A percentile compares a stretch with the other conserved stretches of the same genome.
phyloP scores from a whole-genome alignment of 1,140 invertebrate species.

The Drosophila arawakana region DNA sequence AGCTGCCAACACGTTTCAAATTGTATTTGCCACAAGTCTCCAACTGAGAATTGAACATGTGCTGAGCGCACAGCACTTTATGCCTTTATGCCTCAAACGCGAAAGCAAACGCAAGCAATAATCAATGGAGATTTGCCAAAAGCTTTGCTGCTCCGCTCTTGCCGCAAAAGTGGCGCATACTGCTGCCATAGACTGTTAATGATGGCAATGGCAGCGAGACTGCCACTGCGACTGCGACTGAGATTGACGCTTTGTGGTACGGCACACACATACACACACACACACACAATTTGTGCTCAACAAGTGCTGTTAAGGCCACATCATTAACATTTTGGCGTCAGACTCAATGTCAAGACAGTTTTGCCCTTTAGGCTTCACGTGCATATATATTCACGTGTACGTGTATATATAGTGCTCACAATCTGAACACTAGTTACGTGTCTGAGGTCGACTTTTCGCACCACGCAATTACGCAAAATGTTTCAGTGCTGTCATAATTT shows the following conservation, averaged over 20 bases:
- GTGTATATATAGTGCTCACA: background rate
- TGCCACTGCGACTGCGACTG: slow-evolving; percentile 7
- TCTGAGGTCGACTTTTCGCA: background rate
- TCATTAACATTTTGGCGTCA: slow-evolving; percentile 68
- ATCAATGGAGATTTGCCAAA: slow-evolving; percentile 72
- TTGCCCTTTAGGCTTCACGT: slow-evolving; percentile 6
- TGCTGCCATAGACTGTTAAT: slow-evolving; percentile 22
- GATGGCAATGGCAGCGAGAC: slow-evolving; percentile 4
- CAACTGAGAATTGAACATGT: slow-evolving; percentile 26
- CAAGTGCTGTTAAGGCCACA: slow-evolving; percentile 77
- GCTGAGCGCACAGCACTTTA: background rate
- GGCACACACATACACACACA: background rate
- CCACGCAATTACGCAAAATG: slow-evolving; percentile 38
- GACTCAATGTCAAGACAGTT: slow-evolving; percentile 65
- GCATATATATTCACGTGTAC: background rate
- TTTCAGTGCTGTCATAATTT: slow-evolving; percentile 21
- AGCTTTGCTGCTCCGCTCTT: slow-evolving; percentile 36
- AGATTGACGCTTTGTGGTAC: slow-evolving; percentile 36
- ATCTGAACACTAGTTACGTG: slow-evolving; percentile 16
- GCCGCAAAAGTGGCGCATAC: slow-evolving; percentile 9
- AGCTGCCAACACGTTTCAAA: slow-evolving; percentile 47
- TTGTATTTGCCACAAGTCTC: slow-evolving; percentile 15
- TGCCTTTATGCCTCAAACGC: slow-evolving; percentile 53
- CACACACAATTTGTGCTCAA: slow-evolving; percentile 53
- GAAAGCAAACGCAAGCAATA: slow-evolving; percentile 57